A percentile compares a stretch with the other conserved stretches of the same genome.
phyloP scores from a whole-genome alignment of 35 echinoderm and acorn worm species.

The Ophiothrix spiculata region DNA sequence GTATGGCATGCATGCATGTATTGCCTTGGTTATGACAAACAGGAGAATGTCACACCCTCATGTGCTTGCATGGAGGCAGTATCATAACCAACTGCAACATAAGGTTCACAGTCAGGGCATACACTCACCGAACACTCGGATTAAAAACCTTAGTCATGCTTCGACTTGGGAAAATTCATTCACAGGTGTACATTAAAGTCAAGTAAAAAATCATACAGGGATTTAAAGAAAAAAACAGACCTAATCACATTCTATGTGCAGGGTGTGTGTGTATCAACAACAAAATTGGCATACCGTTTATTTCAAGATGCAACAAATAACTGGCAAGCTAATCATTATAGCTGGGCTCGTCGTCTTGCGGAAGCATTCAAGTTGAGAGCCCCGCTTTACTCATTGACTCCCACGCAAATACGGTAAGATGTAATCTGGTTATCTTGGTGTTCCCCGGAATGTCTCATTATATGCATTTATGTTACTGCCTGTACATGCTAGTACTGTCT shows the following conservation, averaged over 20 bases:
- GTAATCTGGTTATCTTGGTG: not conserved
- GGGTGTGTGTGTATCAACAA: not conserved
- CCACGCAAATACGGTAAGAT: not conserved
- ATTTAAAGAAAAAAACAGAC: no score
- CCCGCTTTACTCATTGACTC: not conserved
- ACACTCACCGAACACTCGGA: not conserved
- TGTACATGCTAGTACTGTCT: no score
- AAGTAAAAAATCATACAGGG: no score
- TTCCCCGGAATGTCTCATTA: not conserved
- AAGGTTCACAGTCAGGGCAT: no score
- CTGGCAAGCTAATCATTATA: not conserved
- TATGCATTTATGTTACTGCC: no score
- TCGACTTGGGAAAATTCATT: no score
- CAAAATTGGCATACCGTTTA: not conserved
- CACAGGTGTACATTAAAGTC: no score
- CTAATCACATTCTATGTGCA: not conserved
- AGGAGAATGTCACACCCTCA: not conserved
- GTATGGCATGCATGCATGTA: not conserved
- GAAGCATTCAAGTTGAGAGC: not conserved
- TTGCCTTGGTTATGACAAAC: not conserved
- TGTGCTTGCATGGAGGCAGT: no score
- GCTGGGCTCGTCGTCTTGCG: not conserved
- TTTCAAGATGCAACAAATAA: not conserved
- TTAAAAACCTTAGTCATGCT: slow-evolving; percentile 1
- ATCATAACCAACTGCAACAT: no score